Evolutionary conservation across 2,888 invertebrate species (phyloP).

Genomic region (Scelioninae gen. 1): DNA sequence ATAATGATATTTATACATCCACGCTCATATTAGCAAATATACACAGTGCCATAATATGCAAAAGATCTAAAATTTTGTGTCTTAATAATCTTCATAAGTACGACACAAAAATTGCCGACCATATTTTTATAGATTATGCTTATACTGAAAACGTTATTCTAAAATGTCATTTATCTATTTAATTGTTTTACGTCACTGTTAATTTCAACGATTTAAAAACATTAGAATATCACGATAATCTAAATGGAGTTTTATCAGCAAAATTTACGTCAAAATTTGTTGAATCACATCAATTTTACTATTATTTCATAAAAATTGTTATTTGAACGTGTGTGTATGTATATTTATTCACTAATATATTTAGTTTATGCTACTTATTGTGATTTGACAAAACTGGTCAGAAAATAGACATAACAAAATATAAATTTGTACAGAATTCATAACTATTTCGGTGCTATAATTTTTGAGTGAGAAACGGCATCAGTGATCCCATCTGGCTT

Average conservation of each 20-base stretch:
- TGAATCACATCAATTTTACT: not conserved
- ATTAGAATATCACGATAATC: too few relatives aligned
- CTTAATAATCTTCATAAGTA: not conserved
- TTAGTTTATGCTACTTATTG: conserved; percentile 2
- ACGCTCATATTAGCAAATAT: conserved; percentile 29
- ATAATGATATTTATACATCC: conserved; percentile 62
- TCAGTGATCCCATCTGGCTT: conserved; percentile 81
- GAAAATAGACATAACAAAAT: conserved; percentile 48
- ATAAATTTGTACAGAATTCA: conserved; percentile 51
- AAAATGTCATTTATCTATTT: too few relatives aligned
- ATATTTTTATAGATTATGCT: too few relatives aligned
- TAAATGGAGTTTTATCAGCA: too few relatives aligned
- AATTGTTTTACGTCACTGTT: too few relatives aligned
- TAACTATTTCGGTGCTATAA: conserved; percentile 75
- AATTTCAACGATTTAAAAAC: too few relatives aligned
- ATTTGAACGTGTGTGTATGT: conserved; percentile 2
- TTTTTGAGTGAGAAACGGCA: conserved; percentile 83
- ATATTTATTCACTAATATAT: not conserved
- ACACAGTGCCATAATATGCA: conserved; percentile 5
- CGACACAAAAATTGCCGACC: not conserved
- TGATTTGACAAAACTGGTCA: conserved; percentile 17
- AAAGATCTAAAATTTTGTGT: not conserved
- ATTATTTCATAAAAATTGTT: not conserved
- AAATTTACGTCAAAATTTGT: not conserved
- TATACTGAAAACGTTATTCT: too few relatives aligned